Conservation (phyloP, 2,888 invertebrate species). For the Limnephilus lunatus region DNA sequence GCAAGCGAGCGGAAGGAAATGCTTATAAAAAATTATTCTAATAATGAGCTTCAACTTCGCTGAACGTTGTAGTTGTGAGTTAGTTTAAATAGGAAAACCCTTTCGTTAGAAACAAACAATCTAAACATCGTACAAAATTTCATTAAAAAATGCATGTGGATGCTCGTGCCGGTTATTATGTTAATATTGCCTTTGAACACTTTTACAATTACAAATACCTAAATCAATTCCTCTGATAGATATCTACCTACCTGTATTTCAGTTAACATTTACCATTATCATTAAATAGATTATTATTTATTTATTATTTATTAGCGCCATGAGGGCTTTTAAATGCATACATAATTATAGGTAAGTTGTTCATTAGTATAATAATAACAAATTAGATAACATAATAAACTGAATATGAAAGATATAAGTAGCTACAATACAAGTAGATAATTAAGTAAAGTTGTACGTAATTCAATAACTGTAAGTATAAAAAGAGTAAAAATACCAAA, state of each 20-base stretch:
- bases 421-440: too few species aligned
- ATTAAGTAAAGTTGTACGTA: neutral
- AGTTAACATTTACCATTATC: too few species aligned
- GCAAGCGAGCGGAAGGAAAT: neutral
- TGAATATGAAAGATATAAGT: too few species aligned
- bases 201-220: neutral
- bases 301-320: too few species aligned
- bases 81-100: neutral
- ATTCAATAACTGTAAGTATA: too few species aligned
- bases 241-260: too few species aligned
- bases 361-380: too few species aligned
- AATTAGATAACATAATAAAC: too few species aligned
- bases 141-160: neutral
- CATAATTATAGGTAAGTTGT: too few species aligned
- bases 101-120: neutral
- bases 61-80: neutral
- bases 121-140: neutral
- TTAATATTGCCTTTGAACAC: neutral
- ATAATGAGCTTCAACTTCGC: neutral
- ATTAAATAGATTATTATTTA: too few species aligned
- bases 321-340: too few species aligned
- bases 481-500: too few species aligned
- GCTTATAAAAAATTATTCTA: neutral
- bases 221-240: neutral
- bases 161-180: neutral